These are phyloP conservation scores for Ptychadena robeensis DNA, from an alignment of 2,797 vertebrate species.

Conservation along the genomic window DNA sequence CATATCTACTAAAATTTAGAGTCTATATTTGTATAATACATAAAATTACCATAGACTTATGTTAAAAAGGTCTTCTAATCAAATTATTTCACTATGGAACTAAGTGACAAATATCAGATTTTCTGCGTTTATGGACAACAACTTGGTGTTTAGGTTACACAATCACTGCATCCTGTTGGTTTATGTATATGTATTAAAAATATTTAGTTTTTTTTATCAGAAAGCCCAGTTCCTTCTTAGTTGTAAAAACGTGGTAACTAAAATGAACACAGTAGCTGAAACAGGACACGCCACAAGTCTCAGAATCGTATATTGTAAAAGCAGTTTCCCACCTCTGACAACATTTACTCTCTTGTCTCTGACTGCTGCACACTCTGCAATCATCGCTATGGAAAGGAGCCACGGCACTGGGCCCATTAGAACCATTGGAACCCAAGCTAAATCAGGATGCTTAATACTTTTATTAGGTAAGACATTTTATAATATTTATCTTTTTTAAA, in stretches of 20 bases:
- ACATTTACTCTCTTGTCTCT: not conserved
- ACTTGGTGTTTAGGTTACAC: no score
- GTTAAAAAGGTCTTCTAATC: no score
- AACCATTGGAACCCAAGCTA: not conserved
- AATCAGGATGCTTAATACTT: not conserved
- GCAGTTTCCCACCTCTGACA: not conserved
- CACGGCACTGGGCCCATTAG: not conserved
- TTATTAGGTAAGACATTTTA: constrained; percentile 9
- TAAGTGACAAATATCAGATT: no score
- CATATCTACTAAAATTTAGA: no score
- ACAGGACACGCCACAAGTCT: constrained; percentile 15
- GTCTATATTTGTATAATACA: no score
- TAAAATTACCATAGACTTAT: no score
- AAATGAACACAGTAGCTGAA: not conserved
- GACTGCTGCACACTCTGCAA: not conserved
- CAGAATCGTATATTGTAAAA: not conserved
- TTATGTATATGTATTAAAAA: not conserved
- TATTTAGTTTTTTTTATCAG: not conserved
- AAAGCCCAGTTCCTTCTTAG: not conserved
- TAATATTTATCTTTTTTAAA: no score
- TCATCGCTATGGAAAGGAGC: not conserved
- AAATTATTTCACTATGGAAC: no score
- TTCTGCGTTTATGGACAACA: no score
- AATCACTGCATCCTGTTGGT: not conserved
- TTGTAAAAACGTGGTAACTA: constrained; percentile 9